Percentiles rank a stretch among this genome's conserved stretches.
Evolutionary conservation across 2,113 vertebrate genomes (phyloP).

Genomic region (Megaleporinus macrocephalus): DNA sequence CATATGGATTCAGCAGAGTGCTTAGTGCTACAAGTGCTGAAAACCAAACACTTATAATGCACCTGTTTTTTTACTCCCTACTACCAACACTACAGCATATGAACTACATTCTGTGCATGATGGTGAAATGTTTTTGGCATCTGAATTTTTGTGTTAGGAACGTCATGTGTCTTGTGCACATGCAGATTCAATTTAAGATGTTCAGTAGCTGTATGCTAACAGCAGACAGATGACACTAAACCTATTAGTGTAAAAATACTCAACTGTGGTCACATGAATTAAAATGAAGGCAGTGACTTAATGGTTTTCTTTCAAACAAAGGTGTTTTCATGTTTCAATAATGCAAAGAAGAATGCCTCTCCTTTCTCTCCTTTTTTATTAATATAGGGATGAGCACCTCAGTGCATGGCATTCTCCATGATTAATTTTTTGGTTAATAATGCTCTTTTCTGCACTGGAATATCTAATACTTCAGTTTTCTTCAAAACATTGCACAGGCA

Average conservation of each 20-base stretch:
- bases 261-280: no score
- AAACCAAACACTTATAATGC: constrained; percentile 2
- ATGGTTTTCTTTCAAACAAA: no score
- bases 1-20: constrained; percentile 7
- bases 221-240: background rate
- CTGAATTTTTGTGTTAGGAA: background rate
- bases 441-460: background rate
- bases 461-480: background rate
- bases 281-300: no score
- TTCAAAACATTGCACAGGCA: background rate
- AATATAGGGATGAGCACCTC: background rate
- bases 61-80: background rate
- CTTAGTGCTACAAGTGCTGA: background rate
- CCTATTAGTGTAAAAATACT: no score
- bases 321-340: background rate
- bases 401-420: background rate
- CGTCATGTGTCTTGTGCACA: background rate
- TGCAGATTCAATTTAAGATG: background rate
- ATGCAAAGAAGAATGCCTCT: background rate
- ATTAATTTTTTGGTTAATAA: no score
- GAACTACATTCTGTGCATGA: background rate
- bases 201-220: background rate
- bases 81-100: background rate
- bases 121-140: no score
- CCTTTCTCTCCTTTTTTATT: background rate